Base-by-base conservation (phyloP, 2,888 invertebrate species). In the Podotricha telesiphe region DNA sequence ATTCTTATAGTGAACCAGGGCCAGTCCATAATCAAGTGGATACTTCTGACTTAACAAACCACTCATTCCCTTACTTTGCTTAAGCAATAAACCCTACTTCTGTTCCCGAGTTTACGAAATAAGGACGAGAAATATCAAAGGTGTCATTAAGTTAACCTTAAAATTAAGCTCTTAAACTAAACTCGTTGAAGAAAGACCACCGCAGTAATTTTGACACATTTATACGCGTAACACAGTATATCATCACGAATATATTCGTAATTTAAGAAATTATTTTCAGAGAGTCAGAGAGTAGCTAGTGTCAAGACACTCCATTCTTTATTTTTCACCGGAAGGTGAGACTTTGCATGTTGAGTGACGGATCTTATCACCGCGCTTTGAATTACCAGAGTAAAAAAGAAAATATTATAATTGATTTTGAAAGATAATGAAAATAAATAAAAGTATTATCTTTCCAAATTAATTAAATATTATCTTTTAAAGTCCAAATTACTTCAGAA, bases 101-200 rank as follows among this genome's bases (percentile, higher is more conserved):
- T 67, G 70, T 66, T 70, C 61, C 65, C 63, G 66, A 66, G 71
- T 58, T 67, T 66, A 65, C 67, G 63, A 58, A 64, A 68, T 64
- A 70, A 68, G 59, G 63, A 59, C 65, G 48, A 64, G 72, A 73
- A 70, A 63, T 64, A 53, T 66, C 48, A 48, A 68, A 73, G 66
- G 66, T 64, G 66, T 64, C 71, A 67, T 71, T 71, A 58, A 42
- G 53, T 55, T 69, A 55, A 50, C 63, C 66, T 55, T 68, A 59
- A 69, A 71, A 71, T 63, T 63, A 69, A 69, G 51, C 63, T 62
- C 69, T 71, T 48, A 64, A 71, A 69, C 67, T 71, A 62, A 69
- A 50, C 65, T 66, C 69, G 48, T 69, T 69, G 59, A 47, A 47
- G 56, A 58, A 40, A 58, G 56, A 40, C 56, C 56, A 40, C 40